phyloP scores from a whole-genome alignment of 2,888 invertebrate species.

The Agrochola lota region DNA sequence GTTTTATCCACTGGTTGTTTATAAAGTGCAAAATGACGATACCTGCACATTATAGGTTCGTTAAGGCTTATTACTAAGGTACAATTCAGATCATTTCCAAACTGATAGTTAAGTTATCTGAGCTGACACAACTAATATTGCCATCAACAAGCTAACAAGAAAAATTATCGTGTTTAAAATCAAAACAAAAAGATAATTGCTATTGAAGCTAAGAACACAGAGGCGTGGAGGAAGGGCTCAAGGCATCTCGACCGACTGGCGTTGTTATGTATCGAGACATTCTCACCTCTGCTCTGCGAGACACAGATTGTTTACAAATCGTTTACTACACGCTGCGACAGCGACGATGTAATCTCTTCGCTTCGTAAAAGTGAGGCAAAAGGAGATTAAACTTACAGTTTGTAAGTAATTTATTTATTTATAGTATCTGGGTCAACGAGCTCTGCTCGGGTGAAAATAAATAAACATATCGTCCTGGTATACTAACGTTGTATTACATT shows the following conservation, averaged over 20 bases:
- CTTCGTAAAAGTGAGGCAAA: slow-evolving; percentile 16
- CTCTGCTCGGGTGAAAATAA: no score
- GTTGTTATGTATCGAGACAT: slow-evolving; percentile 14
- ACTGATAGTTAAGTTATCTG: background rate
- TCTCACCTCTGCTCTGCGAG: slow-evolving; percentile 16
- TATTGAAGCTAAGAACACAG: background rate
- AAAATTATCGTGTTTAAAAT: background rate
- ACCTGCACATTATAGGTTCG: background rate
- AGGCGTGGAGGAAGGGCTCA: background rate
- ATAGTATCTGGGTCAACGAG: no score
- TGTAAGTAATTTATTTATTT: background rate
- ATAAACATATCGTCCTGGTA: no score
- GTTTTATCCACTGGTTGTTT: background rate
- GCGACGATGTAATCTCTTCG: slow-evolving; percentile 22
- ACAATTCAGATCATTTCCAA: background rate
- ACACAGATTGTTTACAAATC: slow-evolving; percentile 54
- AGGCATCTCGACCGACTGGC: background rate
- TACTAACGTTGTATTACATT: no score
- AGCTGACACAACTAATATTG: background rate
- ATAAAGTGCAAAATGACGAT: background rate
- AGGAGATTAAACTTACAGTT: background rate
- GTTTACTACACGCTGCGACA: slow-evolving; percentile 7
- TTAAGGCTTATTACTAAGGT: background rate
- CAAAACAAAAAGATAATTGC: slow-evolving; percentile 13
- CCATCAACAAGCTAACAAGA: background rate